Evolutionary conservation across 1,140 invertebrate species (phyloP), one percentile per base, ranked within the genome.

Genomic region (Drosophila tristis): DNA sequence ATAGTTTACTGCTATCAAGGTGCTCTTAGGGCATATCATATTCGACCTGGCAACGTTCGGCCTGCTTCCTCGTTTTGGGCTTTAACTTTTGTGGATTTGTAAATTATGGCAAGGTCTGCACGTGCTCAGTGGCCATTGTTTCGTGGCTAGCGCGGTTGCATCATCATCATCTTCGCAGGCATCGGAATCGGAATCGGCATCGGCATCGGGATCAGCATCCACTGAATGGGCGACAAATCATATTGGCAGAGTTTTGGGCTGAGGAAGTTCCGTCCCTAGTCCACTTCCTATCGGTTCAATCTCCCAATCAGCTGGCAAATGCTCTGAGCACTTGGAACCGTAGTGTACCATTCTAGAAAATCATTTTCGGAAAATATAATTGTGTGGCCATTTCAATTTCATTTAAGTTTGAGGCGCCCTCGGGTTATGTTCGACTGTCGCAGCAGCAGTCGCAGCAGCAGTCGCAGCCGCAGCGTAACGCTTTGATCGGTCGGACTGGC

Each of bases 331-430:
- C 9, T 47, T 5, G 11, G 4, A 7, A 2, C 31, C 62, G 49
- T 16, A 16, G 0, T 1, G 42, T 49, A 64, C 59, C 62, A 57
- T 70, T 71, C 67, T 71, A 44, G 65, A 70, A 70, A 70, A 70
- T 57, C 64, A 53, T 49, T 70, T 71, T 48, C 54, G 44, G 15
- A 55, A 74, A 66, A 66, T 66, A 87, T 89, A 89, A 87, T 89
- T 89, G 74, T 89, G 78, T 72, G 70, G 79, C 84, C 74, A 73
- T 82, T 87, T 87, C 71, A 89, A 87, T 76, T 87, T 89, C 78
- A 87, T 87, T 87, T 89, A 89, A 70, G 47, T 72, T 66, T 76
- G 78, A 78, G 60, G 43, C 49, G 78, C 78, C 84, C 73, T 74
- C 84, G 72, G 84, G 79, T 79, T 79, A 79, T 61, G 63, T 74